Base-by-base conservation (phyloP, 2,888 invertebrate species). In the Aphidoletes aphidimyza region DNA sequence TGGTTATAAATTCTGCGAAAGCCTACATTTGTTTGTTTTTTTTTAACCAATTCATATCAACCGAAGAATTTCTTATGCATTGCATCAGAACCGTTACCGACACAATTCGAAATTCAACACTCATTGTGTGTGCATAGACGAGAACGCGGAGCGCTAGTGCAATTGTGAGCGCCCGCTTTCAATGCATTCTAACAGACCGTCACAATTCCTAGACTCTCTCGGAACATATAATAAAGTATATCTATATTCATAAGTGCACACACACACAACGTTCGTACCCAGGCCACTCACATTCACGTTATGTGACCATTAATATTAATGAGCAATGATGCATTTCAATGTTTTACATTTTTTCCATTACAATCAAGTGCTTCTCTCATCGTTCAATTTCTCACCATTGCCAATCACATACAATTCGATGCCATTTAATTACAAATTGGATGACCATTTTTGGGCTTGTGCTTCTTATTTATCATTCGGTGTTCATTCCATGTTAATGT, bases 81-180 rank as follows among this genome's bases (percentile, higher is more conserved):
- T 69, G 69, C 69, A 69, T 69, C 69, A 69, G 69, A 69, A 69
- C 69, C 69, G 69, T 69, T 69, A 69, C 69, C 69, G 69, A 69
- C 69, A 69, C 69, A 69, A 69, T 69, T 69, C 30, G 69, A 69
- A 69, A 69, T 69, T 69, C 69, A 14, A 69, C 11, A 47, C 26
- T 34, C 69, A 69, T 69, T 69, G 69, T 69, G n/a, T n/a, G 69
- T 69, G 69, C 69, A 69, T 69, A 30, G 69, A 69, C 30, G 69
- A 69, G 69, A 30, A 54, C n/a, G n/a, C n/a, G n/a, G n/a, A n/a
- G n/a, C n/a, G n/a, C n/a, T n/a, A n/a, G n/a, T n/a, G n/a, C n/a
- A n/a, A n/a, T n/a, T n/a, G n/a, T n/a, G n/a, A n/a, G n/a, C n/a
- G 3, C 69, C 30, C 30, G 69, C 69, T 5, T 69, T 69, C 30